Evolutionary conservation across 2,888 invertebrate species (phyloP).

Genomic region (Invenusta paracnida): DNA sequence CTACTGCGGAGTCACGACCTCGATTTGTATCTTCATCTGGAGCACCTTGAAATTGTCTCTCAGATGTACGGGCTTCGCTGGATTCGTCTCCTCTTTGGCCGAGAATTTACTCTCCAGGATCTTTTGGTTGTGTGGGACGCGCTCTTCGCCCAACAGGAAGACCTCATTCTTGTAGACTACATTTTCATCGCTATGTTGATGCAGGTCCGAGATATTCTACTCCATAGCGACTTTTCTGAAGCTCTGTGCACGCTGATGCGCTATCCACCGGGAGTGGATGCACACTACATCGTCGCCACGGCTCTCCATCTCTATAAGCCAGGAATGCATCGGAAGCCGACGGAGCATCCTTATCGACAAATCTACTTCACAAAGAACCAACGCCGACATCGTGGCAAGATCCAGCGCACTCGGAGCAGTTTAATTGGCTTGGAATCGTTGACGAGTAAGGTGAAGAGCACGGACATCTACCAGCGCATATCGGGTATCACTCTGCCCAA

Average conservation of each 20-base stretch:
- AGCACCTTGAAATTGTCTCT: conserved; percentile 72
- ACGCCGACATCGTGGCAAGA: not conserved
- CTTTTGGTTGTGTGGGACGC: conserved; percentile 77
- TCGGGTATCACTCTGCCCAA: not conserved
- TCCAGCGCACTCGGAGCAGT: not conserved
- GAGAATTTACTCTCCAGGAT: conserved; percentile 75
- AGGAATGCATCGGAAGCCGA: conserved; percentile 51
- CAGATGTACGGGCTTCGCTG: conserved; percentile 81
- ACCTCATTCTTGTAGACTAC: conserved; percentile 66
- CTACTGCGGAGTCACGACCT: conserved; percentile 68
- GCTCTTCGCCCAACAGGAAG: conserved; percentile 66
- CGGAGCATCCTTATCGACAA: not conserved
- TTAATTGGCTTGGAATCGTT: not conserved
- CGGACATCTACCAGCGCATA: not conserved
- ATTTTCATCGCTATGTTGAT: conserved; percentile 74
- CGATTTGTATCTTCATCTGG: conserved; percentile 68
- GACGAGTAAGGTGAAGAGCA: not conserved
- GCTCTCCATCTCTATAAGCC: conserved; percentile 64
- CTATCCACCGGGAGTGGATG: conserved; percentile 68
- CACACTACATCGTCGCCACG: conserved; percentile 66
- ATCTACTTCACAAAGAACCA: not conserved
- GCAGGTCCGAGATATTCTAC: conserved; percentile 68
- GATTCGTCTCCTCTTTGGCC: conserved; percentile 75
- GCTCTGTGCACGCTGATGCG: conserved; percentile 69
- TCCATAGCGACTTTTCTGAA: conserved; percentile 67